These are phyloP conservation scores for Elysia chlorotica DNA, from an alignment of 1,140 invertebrate species.

Conservation along the genomic window DNA sequence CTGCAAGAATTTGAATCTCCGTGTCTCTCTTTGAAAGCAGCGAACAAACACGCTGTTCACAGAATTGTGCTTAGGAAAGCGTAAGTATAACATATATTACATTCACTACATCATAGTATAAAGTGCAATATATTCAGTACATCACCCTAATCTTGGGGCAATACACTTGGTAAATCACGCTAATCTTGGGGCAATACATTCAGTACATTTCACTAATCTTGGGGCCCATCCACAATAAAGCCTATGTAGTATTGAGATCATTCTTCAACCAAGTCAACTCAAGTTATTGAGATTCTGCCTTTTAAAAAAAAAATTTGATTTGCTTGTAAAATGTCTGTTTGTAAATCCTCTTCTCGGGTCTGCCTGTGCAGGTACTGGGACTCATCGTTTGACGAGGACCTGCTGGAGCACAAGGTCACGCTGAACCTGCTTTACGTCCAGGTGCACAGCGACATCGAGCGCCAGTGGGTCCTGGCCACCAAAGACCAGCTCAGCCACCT, in stretches of 20 bases:
- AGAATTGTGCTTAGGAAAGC: constrained; percentile 60
- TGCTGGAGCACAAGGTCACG: constrained; percentile 79
- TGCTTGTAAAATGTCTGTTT: too few species aligned
- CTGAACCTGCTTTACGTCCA: constrained; percentile 88
- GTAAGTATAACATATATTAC: constrained; percentile 40
- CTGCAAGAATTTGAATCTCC: constrained; percentile 96
- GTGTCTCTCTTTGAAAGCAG: constrained; percentile 81
- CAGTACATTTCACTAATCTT: too few species aligned
- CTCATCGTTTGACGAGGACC: constrained; percentile 77
- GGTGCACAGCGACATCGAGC: constrained; percentile 73
- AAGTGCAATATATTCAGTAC: too few species aligned
- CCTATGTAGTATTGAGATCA: too few species aligned
- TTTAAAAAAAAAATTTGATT: too few species aligned
- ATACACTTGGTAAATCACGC: too few species aligned
- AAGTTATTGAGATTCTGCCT: too few species aligned
- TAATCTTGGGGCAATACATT: too few species aligned
- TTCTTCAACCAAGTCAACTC: too few species aligned
- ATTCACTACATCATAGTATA: too few species aligned
- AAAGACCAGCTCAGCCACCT: constrained; percentile 75
- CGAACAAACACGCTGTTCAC: constrained; percentile 60
- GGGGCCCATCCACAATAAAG: too few species aligned
- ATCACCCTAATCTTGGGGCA: too few species aligned
- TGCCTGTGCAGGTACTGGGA: constrained; percentile 82
- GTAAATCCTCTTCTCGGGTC: background rate
- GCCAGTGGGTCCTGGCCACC: constrained; percentile 78